These are phyloP conservation scores for Tenodera sinensis DNA, from an alignment of 2,888 invertebrate genomes.

Conservation along the genomic window DNA sequence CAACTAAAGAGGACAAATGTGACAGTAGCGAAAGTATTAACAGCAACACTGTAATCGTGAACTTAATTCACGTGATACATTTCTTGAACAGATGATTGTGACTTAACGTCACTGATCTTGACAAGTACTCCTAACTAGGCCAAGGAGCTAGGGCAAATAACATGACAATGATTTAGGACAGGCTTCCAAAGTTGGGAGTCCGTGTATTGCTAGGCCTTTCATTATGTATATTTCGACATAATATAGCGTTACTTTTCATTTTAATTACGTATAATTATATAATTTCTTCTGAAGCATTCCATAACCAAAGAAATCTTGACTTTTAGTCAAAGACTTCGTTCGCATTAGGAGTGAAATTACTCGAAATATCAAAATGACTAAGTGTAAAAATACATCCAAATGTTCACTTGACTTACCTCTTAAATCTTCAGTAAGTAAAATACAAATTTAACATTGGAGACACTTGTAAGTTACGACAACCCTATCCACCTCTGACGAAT, in stretches of 20 bases:
- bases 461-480: constrained; percentile 4
- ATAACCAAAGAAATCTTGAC: constrained; percentile 26
- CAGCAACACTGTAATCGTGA: background rate
- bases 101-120: background rate
- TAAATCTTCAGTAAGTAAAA: background rate
- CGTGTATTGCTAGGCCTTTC: background rate
- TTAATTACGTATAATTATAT: background rate
- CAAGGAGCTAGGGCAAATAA: background rate
- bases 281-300: background rate
- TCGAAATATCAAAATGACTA: background rate
- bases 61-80: background rate
- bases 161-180: background rate
- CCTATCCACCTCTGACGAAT: constrained; percentile 25
- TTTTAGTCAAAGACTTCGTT: background rate
- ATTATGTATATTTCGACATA: background rate
- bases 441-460: background rate
- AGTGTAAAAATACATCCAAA: background rate
- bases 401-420: background rate
- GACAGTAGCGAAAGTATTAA: background rate
- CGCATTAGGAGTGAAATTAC: background rate
- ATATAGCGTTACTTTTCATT: background rate
- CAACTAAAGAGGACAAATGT: background rate
- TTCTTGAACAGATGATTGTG: background rate
- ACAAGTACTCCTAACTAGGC: background rate
- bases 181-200: background rate